These are phyloP conservation scores for Melanotaenia nigrans DNA, from an alignment of 2,797 vertebrate genomes.

Conservation along the genomic window DNA sequence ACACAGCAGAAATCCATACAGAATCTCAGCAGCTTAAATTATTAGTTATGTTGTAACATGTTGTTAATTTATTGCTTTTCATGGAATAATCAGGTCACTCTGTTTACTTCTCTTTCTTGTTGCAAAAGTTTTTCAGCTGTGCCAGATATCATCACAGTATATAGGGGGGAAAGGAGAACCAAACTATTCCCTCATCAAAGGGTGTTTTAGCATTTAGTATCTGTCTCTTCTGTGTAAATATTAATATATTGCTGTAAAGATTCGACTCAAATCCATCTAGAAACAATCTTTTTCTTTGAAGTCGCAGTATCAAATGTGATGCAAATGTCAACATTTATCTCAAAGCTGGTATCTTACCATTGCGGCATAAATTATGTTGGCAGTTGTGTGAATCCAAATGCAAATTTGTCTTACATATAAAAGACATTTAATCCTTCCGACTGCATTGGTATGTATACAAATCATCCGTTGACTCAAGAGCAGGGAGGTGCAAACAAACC, in stretches of 20 bases:
- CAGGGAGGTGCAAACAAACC: slow-evolving; percentile 65
- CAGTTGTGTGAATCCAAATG: slow-evolving; percentile 63
- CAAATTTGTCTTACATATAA: slow-evolving; percentile 67
- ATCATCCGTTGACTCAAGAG: slow-evolving; percentile 56
- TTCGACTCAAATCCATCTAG: slow-evolving; percentile 41
- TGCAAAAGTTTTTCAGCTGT: neutral
- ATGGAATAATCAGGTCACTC: neutral
- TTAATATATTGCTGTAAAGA: slow-evolving; percentile 7
- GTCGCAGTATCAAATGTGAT: slow-evolving; percentile 18
- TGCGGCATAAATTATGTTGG: slow-evolving; percentile 52
- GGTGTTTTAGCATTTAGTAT: neutral
- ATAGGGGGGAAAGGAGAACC: neutral
- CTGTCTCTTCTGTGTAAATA: neutral
- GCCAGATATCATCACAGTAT: neutral
- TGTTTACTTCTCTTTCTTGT: neutral
- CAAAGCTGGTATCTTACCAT: slow-evolving; percentile 43
- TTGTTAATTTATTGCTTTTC: neutral
- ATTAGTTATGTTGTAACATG: neutral
- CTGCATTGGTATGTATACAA: slow-evolving; percentile 65
- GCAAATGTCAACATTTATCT: slow-evolving; percentile 66
- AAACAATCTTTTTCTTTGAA: slow-evolving; percentile 33
- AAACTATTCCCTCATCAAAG: neutral
- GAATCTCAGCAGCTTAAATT: neutral
- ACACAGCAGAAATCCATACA: neutral
- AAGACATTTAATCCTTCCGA: slow-evolving; percentile 64